These are phyloP conservation scores for Andrena flavipes DNA, from an alignment of 2,888 invertebrate species.

Conservation along the genomic window DNA sequence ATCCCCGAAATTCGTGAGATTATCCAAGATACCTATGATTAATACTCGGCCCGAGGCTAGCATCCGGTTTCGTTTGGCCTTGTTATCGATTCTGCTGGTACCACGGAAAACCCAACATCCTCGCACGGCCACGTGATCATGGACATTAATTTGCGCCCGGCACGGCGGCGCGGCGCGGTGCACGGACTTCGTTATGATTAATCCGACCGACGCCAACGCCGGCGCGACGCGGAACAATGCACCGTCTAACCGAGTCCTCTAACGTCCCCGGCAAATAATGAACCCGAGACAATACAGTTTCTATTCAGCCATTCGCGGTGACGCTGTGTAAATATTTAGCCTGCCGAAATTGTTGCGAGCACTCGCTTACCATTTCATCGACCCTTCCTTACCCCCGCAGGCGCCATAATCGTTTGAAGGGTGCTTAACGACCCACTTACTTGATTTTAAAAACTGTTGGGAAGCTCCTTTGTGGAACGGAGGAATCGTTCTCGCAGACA, in stretches of 20 bases:
- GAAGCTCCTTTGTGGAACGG: too few relatives aligned
- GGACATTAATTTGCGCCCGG: conserved; percentile 50
- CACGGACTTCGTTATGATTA: conserved; percentile 48
- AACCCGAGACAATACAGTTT: conserved; percentile 25
- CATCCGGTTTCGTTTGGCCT: conserved; percentile 66
- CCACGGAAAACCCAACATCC: conserved; percentile 33
- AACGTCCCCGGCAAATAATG: conserved; percentile 37
- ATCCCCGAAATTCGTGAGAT: conserved; percentile 65
- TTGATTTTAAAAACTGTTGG: neutral
- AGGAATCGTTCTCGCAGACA: too few relatives aligned
- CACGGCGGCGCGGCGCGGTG: neutral
- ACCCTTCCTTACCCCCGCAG: neutral
- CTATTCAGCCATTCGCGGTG: conserved; percentile 8
- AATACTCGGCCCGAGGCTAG: conserved; percentile 60
- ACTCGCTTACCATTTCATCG: conserved; percentile 3
- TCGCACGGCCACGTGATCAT: conserved; percentile 30
- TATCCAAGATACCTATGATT: conserved; percentile 71
- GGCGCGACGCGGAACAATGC: conserved; percentile 19
- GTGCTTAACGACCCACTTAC: neutral
- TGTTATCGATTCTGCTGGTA: conserved; percentile 63
- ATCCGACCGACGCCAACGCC: conserved; percentile 24
- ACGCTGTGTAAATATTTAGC: conserved; percentile 37
- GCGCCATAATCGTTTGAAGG: neutral
- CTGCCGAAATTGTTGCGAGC: conserved; percentile 4
- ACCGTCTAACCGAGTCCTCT: conserved; percentile 4